Conservation (phyloP, 2,888 invertebrate species). For the Tetramorium bicarinatum region DNA sequence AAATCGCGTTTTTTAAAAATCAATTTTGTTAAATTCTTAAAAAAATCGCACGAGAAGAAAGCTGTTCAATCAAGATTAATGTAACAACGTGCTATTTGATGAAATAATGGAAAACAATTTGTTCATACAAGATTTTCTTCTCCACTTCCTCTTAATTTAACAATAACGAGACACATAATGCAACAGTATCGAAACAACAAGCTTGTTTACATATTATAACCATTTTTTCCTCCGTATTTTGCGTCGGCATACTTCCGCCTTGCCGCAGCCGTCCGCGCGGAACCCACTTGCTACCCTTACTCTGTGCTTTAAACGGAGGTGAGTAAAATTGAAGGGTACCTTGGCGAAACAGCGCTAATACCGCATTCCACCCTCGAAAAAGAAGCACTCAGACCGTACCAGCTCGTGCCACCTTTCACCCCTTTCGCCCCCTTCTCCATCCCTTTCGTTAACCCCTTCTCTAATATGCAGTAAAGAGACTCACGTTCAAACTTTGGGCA, state of each 20-base stretch:
- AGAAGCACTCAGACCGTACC: conserved; percentile 71
- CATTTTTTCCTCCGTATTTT: conserved; percentile 34
- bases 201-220: conserved; percentile 44
- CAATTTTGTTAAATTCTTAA: background rate
- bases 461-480: conserved; percentile 74
- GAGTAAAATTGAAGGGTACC: conserved; percentile 72
- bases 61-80: conserved; percentile 1
- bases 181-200: conserved; percentile 46
- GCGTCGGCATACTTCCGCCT: conserved; percentile 39
- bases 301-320: conserved; percentile 66
- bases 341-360: conserved; percentile 74
- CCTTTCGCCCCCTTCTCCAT: conserved; percentile 30
- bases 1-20: background rate
- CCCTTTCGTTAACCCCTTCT: conserved; percentile 39
- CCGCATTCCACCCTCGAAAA: conserved; percentile 72
- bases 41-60: background rate
- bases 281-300: background rate
- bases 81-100: conserved; percentile 21
- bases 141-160: conserved; percentile 43
- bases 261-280: background rate
- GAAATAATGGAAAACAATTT: conserved; percentile 34
- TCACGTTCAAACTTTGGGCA: conserved; percentile 63
- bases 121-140: conserved; percentile 17
- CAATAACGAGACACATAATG: conserved; percentile 53
- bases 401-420: conserved; percentile 71